Evolutionary conservation across 2,888 invertebrate species (phyloP), one percentile per base, ranked within the genome.

Genomic region (Ditula angustiorana): DNA sequence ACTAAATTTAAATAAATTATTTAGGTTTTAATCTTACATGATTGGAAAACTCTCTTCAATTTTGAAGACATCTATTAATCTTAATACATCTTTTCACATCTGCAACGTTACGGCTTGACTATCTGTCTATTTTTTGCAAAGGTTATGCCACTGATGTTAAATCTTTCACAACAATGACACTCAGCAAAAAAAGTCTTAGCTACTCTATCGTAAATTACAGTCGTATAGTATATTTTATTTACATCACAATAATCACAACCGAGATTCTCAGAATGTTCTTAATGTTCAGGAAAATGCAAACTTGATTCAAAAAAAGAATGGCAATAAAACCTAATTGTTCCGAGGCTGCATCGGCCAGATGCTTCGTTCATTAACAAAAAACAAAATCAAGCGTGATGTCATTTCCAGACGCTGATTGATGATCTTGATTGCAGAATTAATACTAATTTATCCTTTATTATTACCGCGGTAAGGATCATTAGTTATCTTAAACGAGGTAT

Each of bases 371-470:
- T 62, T 26, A 62, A 49, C 65, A 62, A 62, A 61, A 66, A 61
- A 66, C 47, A 44, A 66, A 62, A 66, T 62, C 52, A 35, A 66
- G 26, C 66, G 57, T 66, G 61, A 62, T 66, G 56, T 66, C 66
- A 62, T 66, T 57, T 44, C 8, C 13, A 61, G 66, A 66, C 57
- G 41, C 35, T 59, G 64, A 64, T 64, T 64, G 47, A 64, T 64
- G 64, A 28, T 58, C 52, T 21, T 53, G 52, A 64, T 64, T 59
- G 59, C 59, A 53, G 64, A 64, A 59, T 64, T 64, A 46, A 64
- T 64, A 64, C 64, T 64, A 64, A 64, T 64, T 64, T 46, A 64
- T 64, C 64, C 59, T 64, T 64, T 53, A 64, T 59, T 53, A 64
- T 52, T 44, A 21, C 58, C 64, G 47, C 47, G 46, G 58, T 46